phyloP scores from a whole-genome alignment of 2,888 invertebrate genomes.

The Ophion ellenae region DNA sequence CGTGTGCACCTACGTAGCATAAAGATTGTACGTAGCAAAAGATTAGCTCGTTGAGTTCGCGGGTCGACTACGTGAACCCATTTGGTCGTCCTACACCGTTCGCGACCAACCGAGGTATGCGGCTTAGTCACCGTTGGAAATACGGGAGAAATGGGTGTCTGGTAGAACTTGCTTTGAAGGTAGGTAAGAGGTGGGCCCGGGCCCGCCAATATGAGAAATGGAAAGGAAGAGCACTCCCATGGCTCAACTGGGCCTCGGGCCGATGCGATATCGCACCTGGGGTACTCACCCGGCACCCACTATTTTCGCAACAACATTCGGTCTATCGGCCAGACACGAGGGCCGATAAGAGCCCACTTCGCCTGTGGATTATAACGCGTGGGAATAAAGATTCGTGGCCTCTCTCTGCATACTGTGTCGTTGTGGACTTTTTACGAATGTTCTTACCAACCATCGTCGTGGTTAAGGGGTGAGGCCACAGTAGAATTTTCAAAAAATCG shows the following conservation, averaged over 20 bases:
- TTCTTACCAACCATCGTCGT: not conserved
- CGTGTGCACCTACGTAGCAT: not conserved
- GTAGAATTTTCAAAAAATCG: not conserved
- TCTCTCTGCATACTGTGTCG: conserved; percentile 28
- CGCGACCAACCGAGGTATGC: conserved; percentile 31
- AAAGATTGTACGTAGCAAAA: too few relatives aligned
- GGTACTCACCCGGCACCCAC: conserved; percentile 1
- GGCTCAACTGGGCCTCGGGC: conserved; percentile 57
- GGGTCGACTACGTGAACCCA: conserved; percentile 68
- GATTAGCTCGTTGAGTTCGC: conserved; percentile 42
- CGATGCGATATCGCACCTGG: conserved; percentile 50
- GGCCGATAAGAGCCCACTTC: conserved; percentile 47
- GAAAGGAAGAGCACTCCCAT: conserved; percentile 72
- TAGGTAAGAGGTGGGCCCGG: conserved; percentile 66
- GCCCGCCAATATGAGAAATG: conserved; percentile 67
- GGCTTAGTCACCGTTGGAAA: conserved; percentile 60
- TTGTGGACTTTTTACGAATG: conserved; percentile 13
- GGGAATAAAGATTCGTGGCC: conserved; percentile 33
- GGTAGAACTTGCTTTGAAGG: conserved; percentile 52
- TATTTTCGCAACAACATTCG: conserved; percentile 55
- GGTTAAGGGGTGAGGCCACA: not conserved
- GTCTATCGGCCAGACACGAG: conserved; percentile 13
- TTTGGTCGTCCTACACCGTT: conserved; percentile 69
- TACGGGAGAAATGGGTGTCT: conserved; percentile 50
- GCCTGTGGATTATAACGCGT: conserved; percentile 21